A percentile compares a stretch with the other conserved stretches of the same genome.
These are phyloP conservation scores for Dicyrtomina minuta DNA, from an alignment of 2,888 invertebrate species.

Conservation along the genomic window DNA sequence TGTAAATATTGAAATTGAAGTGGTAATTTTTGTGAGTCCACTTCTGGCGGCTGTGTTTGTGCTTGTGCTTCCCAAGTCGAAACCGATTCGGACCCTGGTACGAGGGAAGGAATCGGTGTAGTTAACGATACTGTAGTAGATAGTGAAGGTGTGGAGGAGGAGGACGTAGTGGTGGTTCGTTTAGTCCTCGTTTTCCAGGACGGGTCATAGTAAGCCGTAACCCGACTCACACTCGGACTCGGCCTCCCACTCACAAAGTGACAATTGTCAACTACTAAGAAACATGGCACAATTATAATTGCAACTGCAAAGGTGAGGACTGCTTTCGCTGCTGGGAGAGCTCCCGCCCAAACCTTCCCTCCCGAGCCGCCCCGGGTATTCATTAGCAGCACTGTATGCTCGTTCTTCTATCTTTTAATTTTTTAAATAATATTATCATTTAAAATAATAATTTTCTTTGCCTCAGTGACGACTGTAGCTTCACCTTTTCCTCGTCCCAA, in stretches of 20 bases:
- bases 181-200: conserved; percentile 18
- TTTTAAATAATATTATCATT: no score
- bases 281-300: conserved; percentile 8
- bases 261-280: background rate
- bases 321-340: no score
- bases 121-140: background rate
- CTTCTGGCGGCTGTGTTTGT: background rate
- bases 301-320: background rate
- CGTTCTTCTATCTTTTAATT: no score
- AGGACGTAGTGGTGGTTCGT: background rate
- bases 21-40: background rate
- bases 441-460: no score
- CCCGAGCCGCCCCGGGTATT: background rate
- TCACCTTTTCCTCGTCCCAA: no score
- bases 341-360: background rate
- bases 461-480: no score
- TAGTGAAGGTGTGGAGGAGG: background rate
- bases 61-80: background rate
- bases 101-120: no score
- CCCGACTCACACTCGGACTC: conserved; percentile 9
- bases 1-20: no score
- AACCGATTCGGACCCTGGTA: no score
- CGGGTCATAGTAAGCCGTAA: conserved; percentile 26
- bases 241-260: background rate
- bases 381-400: background rate